A percentile compares a stretch with the other conserved stretches of the same genome.
phyloP scores from a whole-genome alignment of 2,888 invertebrate species.

The Leucozona laternaria region DNA sequence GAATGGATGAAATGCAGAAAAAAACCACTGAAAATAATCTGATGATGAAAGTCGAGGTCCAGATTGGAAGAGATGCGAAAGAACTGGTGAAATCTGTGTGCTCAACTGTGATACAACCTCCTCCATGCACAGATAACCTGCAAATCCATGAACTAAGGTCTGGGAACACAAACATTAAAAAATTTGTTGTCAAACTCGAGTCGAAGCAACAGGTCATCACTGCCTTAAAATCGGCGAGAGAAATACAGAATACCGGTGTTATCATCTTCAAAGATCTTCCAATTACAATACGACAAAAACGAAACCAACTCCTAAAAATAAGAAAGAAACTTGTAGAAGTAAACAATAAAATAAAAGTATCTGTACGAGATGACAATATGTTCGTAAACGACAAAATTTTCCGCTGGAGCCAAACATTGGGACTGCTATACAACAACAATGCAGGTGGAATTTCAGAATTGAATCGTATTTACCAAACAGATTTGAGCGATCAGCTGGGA shows the following conservation, averaged over 20 bases:
- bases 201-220: background rate
- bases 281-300: constrained; percentile 3
- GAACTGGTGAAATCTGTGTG: background rate
- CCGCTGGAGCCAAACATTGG: background rate
- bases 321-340: too few species aligned
- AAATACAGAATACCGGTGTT: background rate
- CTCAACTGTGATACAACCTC: background rate
- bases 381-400: background rate
- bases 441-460: background rate
- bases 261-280: background rate
- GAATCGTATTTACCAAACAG: background rate
- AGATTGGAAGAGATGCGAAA: constrained; percentile 2
- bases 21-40: background rate
- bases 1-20: background rate
- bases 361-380: background rate
- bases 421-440: background rate
- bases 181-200: background rate
- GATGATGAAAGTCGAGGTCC: background rate
- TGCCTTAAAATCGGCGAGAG: background rate
- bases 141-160: background rate
- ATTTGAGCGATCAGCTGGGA: constrained; percentile 1
- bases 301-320: background rate
- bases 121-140: background rate
- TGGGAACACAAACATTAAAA: background rate
- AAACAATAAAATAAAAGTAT: too few species aligned